These are phyloP conservation scores for Dipodomys ordii DNA, from an alignment of 2,113 vertebrate species.

Conservation along the genomic window DNA sequence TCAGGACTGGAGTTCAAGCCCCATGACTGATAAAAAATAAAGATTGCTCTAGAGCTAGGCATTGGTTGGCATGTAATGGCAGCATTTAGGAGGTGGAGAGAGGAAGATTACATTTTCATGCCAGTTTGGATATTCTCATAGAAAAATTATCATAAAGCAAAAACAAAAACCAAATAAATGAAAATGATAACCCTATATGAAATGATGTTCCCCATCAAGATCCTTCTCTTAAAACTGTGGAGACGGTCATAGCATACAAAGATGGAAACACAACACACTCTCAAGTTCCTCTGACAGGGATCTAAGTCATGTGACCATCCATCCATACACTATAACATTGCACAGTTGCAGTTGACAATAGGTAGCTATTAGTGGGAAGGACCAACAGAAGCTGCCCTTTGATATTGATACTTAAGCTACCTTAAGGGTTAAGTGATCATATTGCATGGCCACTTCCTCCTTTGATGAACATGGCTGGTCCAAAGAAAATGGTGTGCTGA, in stretches of 20 bases:
- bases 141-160: background rate
- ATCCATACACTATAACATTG: background rate
- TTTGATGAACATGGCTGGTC: background rate
- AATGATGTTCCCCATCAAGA: background rate
- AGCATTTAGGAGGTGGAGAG: too few species aligned
- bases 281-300: background rate
- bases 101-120: too few species aligned
- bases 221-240: constrained; percentile 13
- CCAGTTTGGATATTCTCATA: too few species aligned
- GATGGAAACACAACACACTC: background rate
- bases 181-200: background rate
- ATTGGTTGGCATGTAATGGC: too few species aligned
- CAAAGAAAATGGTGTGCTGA: constrained; percentile 41
- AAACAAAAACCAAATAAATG: background rate
- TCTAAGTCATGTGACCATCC: background rate
- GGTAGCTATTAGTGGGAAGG: background rate
- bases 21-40: too few species aligned
- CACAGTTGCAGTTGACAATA: background rate
- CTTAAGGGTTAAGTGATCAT: constrained; percentile 7
- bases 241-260: background rate
- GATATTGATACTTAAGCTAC: constrained; percentile 36
- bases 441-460: background rate
- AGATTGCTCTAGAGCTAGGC: background rate
- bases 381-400: background rate
- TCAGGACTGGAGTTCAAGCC: too few species aligned